Percentiles rank a stretch among this genome's conserved stretches.
Evolutionary conservation across 1,140 invertebrate genomes (phyloP).

Genomic region (Solenopsis fugax): DNA sequence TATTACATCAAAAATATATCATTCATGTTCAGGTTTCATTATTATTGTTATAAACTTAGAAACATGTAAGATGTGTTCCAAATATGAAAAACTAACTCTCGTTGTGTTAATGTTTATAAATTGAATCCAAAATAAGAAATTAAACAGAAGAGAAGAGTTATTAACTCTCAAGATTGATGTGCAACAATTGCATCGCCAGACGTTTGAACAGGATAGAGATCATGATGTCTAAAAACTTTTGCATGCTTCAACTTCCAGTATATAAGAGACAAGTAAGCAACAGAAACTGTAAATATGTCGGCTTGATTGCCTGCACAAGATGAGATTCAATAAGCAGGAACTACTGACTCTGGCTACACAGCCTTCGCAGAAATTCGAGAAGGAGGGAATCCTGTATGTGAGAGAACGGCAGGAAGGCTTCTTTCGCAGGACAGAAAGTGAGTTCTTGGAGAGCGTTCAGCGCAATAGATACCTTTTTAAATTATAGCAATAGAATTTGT

Average conservation of each 20-base stretch:
- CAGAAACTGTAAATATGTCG: constrained; percentile 36
- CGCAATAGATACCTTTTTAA: constrained; percentile 17
- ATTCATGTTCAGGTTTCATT: neutral
- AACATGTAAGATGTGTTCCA: neutral
- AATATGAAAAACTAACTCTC: neutral
- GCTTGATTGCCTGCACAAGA: constrained; percentile 84
- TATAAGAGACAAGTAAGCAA: constrained; percentile 17
- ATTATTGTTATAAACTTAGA: neutral
- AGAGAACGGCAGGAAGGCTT: constrained; percentile 96
- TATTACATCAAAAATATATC: neutral
- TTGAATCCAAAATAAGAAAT: neutral
- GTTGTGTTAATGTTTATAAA: neutral
- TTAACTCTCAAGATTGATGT: neutral
- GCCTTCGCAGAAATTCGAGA: constrained; percentile 95
- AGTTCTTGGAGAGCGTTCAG: constrained; percentile 81
- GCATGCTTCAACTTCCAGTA: constrained; percentile 40
- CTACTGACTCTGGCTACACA: constrained; percentile 94
- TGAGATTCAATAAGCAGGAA: constrained; percentile 97
- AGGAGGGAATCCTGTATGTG: constrained; percentile 95
- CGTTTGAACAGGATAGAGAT: neutral
- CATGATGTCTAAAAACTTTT: neutral
- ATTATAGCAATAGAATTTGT: constrained; percentile 46
- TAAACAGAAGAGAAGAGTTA: neutral
- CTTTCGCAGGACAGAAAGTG: constrained; percentile 96
- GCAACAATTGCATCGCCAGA: neutral